Evolutionary conservation across 2,797 vertebrate species (phyloP).

Genomic region (Schizothorax lantsangensis): DNA sequence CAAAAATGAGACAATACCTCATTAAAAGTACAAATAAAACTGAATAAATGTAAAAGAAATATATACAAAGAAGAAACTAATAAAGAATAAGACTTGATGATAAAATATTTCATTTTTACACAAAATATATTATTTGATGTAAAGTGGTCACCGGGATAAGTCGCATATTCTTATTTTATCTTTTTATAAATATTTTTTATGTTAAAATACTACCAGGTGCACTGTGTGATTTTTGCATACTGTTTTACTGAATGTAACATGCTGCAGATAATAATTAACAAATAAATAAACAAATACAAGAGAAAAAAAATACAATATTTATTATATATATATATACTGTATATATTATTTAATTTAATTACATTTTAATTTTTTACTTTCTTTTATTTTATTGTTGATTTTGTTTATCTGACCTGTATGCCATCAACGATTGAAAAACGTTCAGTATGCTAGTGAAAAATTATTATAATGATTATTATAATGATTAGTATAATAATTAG

Average conservation of each 20-base stretch:
- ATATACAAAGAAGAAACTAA: neutral
- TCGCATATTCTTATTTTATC: neutral
- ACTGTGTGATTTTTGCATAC: neutral
- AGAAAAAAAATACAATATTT: neutral
- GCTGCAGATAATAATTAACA: neutral
- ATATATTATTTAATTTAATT: too few species aligned
- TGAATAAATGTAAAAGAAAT: neutral
- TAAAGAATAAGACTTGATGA: neutral
- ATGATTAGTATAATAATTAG: too few species aligned
- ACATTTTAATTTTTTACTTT: neutral
- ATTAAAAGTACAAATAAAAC: conserved; percentile 32
- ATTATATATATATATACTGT: too few species aligned
- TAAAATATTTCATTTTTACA: neutral
- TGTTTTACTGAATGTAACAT: neutral
- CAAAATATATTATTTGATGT: neutral
- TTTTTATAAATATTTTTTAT: neutral
- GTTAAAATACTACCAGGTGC: neutral
- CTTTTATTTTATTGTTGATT: neutral
- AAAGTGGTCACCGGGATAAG: neutral
- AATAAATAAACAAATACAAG: neutral
- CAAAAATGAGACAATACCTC: neutral
- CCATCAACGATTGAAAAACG: neutral
- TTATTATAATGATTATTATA: too few species aligned
- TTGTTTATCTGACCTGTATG: neutral
- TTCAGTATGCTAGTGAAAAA: neutral